A percentile compares a stretch with the other conserved stretches of the same genome.
These are phyloP conservation scores for Drosophila insularis DNA, from an alignment of 1,140 invertebrate genomes.

Conservation along the genomic window DNA sequence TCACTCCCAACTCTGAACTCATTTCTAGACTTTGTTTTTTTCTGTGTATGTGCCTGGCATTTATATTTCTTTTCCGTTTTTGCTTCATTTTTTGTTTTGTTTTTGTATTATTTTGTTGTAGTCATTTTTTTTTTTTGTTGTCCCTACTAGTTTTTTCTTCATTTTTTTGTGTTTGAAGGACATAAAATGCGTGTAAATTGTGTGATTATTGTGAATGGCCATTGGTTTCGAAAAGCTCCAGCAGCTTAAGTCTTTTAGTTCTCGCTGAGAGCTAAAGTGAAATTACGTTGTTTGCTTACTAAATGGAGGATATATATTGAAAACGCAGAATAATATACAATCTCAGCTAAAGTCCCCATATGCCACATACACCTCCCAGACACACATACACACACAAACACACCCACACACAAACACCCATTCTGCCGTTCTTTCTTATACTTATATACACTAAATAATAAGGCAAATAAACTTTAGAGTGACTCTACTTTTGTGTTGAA, in stretches of 20 bases:
- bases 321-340: constrained; percentile 12
- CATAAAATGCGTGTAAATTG: constrained; percentile 76
- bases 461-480: constrained; percentile 70
- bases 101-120: background rate
- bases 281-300: constrained; percentile 5
- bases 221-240: constrained; percentile 27
- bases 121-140: constrained; percentile 3
- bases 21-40: constrained; percentile 3
- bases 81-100: constrained; percentile 7
- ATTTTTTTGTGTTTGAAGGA: constrained; percentile 17
- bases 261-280: background rate
- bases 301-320: constrained; percentile 7
- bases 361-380: background rate
- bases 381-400: constrained; percentile 13
- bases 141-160: background rate
- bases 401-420: background rate
- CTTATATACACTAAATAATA: constrained; percentile 57
- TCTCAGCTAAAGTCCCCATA: background rate
- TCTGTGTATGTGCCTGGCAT: constrained; percentile 51
- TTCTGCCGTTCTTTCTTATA: background rate
- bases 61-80: constrained; percentile 60
- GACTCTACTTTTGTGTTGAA: constrained; percentile 37
- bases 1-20: constrained; percentile 53
- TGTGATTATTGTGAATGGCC: constrained; percentile 76
- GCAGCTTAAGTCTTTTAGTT: constrained; percentile 27